Percentiles rank a stretch among this genome's conserved stretches.
These are phyloP conservation scores for Oedothorax gibbosus DNA, from an alignment of 1,140 invertebrate species.

Conservation along the genomic window DNA sequence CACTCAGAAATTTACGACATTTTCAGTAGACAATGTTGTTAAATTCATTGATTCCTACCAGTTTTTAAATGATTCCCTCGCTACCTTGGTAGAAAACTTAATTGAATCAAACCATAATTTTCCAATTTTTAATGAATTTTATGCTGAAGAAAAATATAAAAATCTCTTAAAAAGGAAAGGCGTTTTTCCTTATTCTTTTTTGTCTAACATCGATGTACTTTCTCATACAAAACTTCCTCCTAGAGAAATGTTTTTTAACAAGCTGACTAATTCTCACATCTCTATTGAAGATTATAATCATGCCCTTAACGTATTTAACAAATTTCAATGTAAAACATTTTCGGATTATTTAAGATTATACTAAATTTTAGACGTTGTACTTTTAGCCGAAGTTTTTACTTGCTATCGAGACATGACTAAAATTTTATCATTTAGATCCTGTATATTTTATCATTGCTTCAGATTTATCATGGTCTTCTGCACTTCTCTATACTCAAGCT, in stretches of 20 bases:
- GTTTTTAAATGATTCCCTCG: not conserved
- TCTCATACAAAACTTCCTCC: constrained; percentile 35
- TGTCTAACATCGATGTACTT: constrained; percentile 59
- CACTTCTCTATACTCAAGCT: not conserved
- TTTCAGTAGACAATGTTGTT: not conserved
- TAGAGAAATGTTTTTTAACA: constrained; percentile 4
- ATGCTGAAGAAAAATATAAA: not conserved
- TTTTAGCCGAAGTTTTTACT: constrained; percentile 64
- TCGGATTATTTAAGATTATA: constrained; percentile 64
- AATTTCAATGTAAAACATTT: constrained; percentile 62
- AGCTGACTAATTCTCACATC: not conserved
- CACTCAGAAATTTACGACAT: not conserved
- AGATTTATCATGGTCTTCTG: constrained; percentile 20
- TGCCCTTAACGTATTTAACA: constrained; percentile 62
- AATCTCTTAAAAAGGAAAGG: constrained; percentile 9
- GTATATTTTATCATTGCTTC: constrained; percentile 20
- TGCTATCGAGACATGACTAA: constrained; percentile 63
- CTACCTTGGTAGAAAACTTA: constrained; percentile 4
- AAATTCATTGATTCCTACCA: constrained; percentile 8
- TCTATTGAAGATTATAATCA: constrained; percentile 25
- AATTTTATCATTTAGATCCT: constrained; percentile 28
- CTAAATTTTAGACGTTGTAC: constrained; percentile 61
- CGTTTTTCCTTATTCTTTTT: constrained; percentile 62
- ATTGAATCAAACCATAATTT: not conserved
- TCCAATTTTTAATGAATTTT: constrained; percentile 27